Evolutionary conservation across 2,888 invertebrate genomes (phyloP).

Genomic region (Rhimphoctona megacephalus): DNA sequence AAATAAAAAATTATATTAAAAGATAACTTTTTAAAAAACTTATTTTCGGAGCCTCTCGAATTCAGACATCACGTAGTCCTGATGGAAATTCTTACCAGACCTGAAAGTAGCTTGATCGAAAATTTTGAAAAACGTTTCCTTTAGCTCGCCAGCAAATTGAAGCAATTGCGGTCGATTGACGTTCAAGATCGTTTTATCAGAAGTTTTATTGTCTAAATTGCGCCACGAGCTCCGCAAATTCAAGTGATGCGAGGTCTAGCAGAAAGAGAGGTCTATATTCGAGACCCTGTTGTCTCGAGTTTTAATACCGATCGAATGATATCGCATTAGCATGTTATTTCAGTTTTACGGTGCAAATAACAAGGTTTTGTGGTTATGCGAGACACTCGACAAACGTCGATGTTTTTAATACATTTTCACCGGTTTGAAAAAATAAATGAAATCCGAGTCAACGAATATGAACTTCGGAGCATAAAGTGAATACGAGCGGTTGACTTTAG

Average conservation of each 20-base stretch:
- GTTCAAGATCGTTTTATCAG: slow-evolving; percentile 14
- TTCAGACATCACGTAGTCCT: background rate
- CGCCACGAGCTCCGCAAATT: background rate
- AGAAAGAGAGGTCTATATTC: slow-evolving; percentile 5
- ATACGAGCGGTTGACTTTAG: background rate
- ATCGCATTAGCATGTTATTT: slow-evolving; percentile 37
- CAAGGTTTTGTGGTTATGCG: background rate
- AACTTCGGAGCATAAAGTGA: background rate
- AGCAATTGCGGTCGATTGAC: slow-evolving; percentile 51
- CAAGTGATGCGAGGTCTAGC: slow-evolving; percentile 21
- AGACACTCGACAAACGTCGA: background rate
- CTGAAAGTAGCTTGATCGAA: background rate
- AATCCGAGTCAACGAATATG: background rate
- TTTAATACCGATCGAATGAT: slow-evolving; percentile 26
- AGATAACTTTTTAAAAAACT: background rate
- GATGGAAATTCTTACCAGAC: background rate
- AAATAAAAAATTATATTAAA: background rate
- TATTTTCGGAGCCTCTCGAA: background rate
- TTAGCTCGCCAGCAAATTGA: background rate
- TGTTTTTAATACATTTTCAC: background rate
- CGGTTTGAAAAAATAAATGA: background rate
- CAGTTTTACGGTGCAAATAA: background rate
- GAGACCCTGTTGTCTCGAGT: slow-evolving; percentile 27
- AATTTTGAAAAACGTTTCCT: background rate
- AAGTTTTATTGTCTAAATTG: slow-evolving; percentile 33